Conservation (phyloP, 2,113 vertebrate species). For the Vimba vimba region DNA sequence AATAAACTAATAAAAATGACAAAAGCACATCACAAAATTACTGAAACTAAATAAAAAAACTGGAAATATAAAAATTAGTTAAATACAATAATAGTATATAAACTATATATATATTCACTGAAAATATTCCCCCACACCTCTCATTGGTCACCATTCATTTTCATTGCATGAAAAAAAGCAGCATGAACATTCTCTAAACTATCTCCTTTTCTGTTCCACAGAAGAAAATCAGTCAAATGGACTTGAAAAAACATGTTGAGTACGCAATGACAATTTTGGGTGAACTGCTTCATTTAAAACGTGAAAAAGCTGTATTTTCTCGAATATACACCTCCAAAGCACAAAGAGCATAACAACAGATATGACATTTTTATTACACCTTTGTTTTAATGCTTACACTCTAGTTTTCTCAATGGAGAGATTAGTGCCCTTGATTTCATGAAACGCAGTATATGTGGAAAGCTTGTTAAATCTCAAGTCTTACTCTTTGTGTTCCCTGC, state of each 20-base stretch:
- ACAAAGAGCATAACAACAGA: neutral
- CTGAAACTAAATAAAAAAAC: too few relatives aligned
- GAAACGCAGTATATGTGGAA: neutral
- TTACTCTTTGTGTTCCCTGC: neutral
- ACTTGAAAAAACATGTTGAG: neutral
- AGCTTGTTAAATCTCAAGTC: constrained; percentile 17
- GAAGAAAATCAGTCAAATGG: neutral
- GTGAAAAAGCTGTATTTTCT: neutral
- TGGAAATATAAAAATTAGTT: too few relatives aligned
- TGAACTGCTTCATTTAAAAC: neutral
- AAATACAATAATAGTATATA: too few relatives aligned
- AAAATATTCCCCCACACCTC: too few relatives aligned
- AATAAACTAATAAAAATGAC: neutral
- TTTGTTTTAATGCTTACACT: constrained; percentile 12
- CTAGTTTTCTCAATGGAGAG: neutral
- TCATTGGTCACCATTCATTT: too few relatives aligned
- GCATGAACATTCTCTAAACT: neutral
- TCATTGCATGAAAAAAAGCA: too few relatives aligned
- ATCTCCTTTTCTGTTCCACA: neutral
- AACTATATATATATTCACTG: too few relatives aligned
- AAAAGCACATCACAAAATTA: too few relatives aligned
- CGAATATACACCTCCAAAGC: neutral
- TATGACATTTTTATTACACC: constrained; percentile 6
- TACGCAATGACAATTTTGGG: neutral
- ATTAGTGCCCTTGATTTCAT: constrained; percentile 1